These are phyloP conservation scores for Hoplostethus mediterraneus DNA, from an alignment of 2,797 vertebrate species.

Conservation along the genomic window DNA sequence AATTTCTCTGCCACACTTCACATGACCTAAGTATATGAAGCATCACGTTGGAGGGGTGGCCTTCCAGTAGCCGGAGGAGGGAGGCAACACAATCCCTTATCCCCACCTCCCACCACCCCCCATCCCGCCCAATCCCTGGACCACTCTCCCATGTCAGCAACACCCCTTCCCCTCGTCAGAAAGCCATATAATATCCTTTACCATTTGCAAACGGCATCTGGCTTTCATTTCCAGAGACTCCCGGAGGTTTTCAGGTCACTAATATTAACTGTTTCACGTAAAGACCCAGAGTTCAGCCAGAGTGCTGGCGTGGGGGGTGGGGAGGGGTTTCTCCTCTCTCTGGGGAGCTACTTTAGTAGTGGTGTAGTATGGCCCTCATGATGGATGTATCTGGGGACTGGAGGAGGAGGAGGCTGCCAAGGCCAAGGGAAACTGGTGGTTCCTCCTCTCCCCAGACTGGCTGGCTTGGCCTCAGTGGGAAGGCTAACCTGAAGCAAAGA, in stretches of 20 bases:
- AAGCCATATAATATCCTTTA: conserved; percentile 78
- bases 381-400: conserved; percentile 24
- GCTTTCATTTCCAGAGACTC: conserved; percentile 81
- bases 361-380: conserved; percentile 16
- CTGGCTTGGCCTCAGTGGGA: too few species aligned
- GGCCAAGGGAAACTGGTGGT: conserved; percentile 3
- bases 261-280: conserved; percentile 82
- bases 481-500: not conserved
- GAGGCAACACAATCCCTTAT: too few species aligned
- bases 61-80: too few species aligned
- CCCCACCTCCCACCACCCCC: not conserved
- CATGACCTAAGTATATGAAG: too few species aligned
- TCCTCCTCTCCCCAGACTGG: not conserved
- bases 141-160: conserved; percentile 16
- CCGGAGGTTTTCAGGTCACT: conserved; percentile 83
- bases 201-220: conserved; percentile 81
- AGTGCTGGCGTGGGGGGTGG: conserved; percentile 46
- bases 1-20: too few species aligned
- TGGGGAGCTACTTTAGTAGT: conserved; percentile 43
- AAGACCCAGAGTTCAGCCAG: conserved; percentile 82
- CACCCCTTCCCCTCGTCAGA: conserved; percentile 48
- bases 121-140: not conserved
- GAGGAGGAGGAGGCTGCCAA: conserved; percentile 9
- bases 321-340: conserved; percentile 7
- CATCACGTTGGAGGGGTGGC: too few species aligned